Conservation (phyloP, 2,888 invertebrate species). For the Hemaris fuciformis region DNA sequence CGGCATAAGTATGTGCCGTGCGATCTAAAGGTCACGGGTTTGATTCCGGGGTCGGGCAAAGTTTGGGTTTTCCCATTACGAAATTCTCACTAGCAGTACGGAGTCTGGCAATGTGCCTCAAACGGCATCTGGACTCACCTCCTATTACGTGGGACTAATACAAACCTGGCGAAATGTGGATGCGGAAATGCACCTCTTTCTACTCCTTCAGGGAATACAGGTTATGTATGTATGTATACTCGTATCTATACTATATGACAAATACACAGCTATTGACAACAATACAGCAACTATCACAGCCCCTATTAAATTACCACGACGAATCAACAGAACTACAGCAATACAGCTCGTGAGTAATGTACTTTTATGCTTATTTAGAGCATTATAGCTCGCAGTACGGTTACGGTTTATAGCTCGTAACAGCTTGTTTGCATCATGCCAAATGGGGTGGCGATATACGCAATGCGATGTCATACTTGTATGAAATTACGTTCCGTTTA, state of each 20-base stretch:
- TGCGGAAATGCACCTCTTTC: too few relatives aligned
- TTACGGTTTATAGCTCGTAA: constrained; percentile 25
- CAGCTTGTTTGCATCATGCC: constrained; percentile 21
- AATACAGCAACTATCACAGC: not conserved
- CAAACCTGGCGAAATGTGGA: too few relatives aligned
- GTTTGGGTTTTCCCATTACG: too few relatives aligned
- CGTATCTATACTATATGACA: not conserved
- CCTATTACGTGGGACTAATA: too few relatives aligned
- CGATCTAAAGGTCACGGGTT: too few relatives aligned
- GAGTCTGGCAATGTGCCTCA: too few relatives aligned
- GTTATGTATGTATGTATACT: too few relatives aligned
- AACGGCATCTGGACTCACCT: too few relatives aligned
- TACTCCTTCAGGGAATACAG: too few relatives aligned
- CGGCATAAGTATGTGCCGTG: too few relatives aligned
- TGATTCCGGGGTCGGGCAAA: too few relatives aligned
- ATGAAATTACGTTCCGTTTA: not conserved
- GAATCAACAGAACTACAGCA: constrained; percentile 1
- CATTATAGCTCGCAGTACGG: constrained; percentile 10
- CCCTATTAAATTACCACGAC: constrained; percentile 11
- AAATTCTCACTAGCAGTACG: too few relatives aligned
- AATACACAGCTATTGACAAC: not conserved
- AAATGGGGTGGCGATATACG: not conserved
- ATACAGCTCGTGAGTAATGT: constrained; percentile 20
- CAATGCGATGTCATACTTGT: not conserved
- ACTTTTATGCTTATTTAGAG: constrained; percentile 4